Evolutionary conservation across 2,113 vertebrate species (phyloP), one percentile per base, ranked within the genome.

Genomic region (Leptosomus discolor): DNA sequence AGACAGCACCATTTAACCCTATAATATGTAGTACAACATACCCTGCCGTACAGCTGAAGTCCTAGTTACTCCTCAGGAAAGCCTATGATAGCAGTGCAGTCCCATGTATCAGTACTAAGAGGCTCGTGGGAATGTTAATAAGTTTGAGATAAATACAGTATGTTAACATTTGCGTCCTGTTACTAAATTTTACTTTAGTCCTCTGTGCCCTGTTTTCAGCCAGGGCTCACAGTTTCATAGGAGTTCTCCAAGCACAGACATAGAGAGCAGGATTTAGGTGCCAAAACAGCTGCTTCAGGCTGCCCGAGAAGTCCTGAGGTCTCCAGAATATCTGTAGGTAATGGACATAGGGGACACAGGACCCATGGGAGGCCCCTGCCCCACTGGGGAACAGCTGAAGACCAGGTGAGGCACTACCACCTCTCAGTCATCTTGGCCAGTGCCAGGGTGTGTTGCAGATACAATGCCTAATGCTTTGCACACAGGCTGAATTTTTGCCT

Each of bases 141-240:
- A 93, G 51, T 95, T 95, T 84, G 90, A 93, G 86, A 93, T 84
- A 97, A 97, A 96, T 84, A 88, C 61, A 76, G 56, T 22, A 26
- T 78, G 68, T 91, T 92, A 91, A 78, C 36, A 12, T 89, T 94
- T 94, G 80, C 80, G 73, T 30, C 60, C 43, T 4, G 3, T 89
- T 94, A 82, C 87, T 92, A 92, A 88, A 85, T 92, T 94, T 90
- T 78, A 20, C 43, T 93, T 87, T 56, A 56, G 71, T 92, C 63
- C 51, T 91, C n/a, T 10, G 73, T n/a, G 60, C 64, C 90, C 56
- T 90, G 22, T 85, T 96, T 93, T 93, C 94, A 92, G 87, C 41
- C 43, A 43, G 13, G 45, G 60, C 30, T 95, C 56, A 21, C 50
- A 36, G 43, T 91, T 95, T 81, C 56, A 24, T 50, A 6, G 27